Base-by-base conservation (phyloP, 2,113 vertebrate species). In the Pollimyrus isidori region DNA sequence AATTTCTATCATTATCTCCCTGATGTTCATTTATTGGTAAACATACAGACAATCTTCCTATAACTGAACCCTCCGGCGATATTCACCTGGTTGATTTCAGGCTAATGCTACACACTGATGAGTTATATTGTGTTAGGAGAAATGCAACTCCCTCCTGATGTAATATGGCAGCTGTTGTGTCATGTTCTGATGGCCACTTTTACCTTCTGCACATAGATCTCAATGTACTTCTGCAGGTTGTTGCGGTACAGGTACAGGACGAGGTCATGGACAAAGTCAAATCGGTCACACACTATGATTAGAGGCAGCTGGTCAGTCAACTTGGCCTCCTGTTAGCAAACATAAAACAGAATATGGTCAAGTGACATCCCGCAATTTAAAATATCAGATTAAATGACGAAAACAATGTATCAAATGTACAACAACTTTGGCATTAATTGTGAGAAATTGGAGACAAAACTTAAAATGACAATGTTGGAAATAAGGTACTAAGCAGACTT, bases 161-260 rank as follows among this genome's bases (percentile, higher is more conserved):
- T 42, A 80, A 42, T 39, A 19, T 42, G 35, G 5, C 73, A 80
- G 73, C 15, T 42, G 35, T 39, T 39, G 69, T 76, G 35, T 52
- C 26, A 17, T 49, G 23, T n/a, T 86, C 10, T 86, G n/a, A 52
- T 19, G 15, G 19, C 23, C n/a, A 52, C 48, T n/a, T 46, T 94
- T 93, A 98, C 97, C 95, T 98, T 99, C 93, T 98, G 98, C 3
- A 99, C 97, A 0, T 98, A 98, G 90, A 98, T 98, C 93, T 99
- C 98, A 0, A 98, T 98, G 93, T 98, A 99, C 91, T 98, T 99
- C 94, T 98, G 98, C n/a, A 99, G 94, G 92, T 93, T 98, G 94
- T 98, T 98, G 89, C 95, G 96, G 92, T 98, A 97, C 15, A 99
- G 94, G 91, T 99, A 98, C 39, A 98, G 96, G 49, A 98, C 97